Conservation (phyloP, 2,797 vertebrate species). For the Gymnopithys bicolor region DNA sequence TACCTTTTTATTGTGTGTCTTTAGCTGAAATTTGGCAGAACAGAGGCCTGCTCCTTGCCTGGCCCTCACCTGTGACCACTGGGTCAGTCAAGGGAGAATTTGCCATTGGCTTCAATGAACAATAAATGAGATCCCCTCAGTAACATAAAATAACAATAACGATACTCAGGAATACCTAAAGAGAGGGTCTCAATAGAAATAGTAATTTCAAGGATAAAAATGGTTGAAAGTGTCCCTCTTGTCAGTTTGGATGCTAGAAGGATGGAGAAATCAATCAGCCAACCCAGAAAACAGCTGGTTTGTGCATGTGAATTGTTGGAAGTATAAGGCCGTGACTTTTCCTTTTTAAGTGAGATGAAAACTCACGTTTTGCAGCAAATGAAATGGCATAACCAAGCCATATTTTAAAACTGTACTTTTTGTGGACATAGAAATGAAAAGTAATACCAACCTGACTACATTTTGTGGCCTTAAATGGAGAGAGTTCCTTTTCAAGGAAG, state of each 20-base stretch:
- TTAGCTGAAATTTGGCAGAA: background rate
- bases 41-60: background rate
- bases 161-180: background rate
- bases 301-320: background rate
- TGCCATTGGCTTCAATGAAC: background rate
- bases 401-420: background rate
- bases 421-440: background rate
- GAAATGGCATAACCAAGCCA: background rate
- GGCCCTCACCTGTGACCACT: background rate
- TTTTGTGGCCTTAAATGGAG: conserved; percentile 3
- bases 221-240: background rate
- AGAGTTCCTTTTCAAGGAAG: background rate
- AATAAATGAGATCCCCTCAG: background rate
- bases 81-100: background rate
- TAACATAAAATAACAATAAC: background rate
- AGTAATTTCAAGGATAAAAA: background rate
- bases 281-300: background rate
- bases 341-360: background rate
- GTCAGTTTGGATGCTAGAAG: background rate
- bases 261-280: background rate
- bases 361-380: background rate
- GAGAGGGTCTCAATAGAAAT: background rate
- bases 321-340: background rate
- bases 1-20: background rate
- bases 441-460: background rate